These are phyloP conservation scores for Melipona quadrifasciata DNA, from an alignment of 1,140 invertebrate genomes.

Conservation along the genomic window DNA sequence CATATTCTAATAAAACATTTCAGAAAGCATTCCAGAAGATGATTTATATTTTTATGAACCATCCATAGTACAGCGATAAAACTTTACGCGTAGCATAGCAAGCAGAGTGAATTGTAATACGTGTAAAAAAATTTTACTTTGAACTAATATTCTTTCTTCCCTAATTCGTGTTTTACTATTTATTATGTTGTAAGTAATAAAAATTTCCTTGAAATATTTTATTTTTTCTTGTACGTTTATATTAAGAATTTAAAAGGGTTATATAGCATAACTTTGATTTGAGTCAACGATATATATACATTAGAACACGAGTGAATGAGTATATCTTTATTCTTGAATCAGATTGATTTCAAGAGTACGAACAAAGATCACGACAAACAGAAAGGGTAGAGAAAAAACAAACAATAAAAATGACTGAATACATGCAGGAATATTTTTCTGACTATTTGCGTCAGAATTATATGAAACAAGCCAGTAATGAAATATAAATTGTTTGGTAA, in stretches of 20 bases:
- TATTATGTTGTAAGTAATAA: not conserved
- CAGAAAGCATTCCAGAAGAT: not conserved
- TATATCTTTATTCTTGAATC: not conserved
- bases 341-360: not conserved
- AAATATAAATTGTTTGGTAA: not conserved
- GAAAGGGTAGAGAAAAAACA: not conserved
- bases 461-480: not conserved
- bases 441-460: not conserved
- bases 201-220: not conserved
- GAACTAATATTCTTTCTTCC: not conserved
- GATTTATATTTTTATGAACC: not conserved
- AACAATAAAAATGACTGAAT: slow-evolving; percentile 3
- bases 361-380: not conserved
- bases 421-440: not conserved
- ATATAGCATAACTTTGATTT: not conserved
- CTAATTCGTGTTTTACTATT: not conserved
- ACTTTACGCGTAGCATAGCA: not conserved
- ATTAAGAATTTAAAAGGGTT: not conserved
- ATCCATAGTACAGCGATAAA: not conserved
- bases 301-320: not conserved
- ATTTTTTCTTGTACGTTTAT: not conserved
- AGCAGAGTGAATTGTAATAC: not conserved
- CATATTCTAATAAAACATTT: not conserved
- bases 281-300: not conserved
- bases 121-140: not conserved